Base-by-base conservation (phyloP, 2,113 vertebrate genomes). In the Toxotes chatareus region DNA sequence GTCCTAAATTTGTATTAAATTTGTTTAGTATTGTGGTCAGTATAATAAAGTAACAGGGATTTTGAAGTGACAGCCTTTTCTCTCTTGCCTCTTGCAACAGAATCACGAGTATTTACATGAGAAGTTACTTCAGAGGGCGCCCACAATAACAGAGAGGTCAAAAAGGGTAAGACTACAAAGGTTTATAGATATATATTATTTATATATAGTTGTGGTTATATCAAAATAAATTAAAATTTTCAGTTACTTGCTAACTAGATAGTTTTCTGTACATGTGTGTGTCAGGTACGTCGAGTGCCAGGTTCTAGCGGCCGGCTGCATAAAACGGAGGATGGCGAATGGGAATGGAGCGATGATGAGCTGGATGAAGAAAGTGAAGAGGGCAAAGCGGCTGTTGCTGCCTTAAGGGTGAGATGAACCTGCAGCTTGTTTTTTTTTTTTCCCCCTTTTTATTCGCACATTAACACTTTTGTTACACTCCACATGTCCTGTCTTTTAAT, bases 311-410 rank as follows among this genome's bases (percentile, higher is more conserved):
- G 98, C 19, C 97, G 97, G 60, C 96, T 99, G 64, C 98, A 99
- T 86, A 99, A 99, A 93, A 99, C 98, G 0, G 97, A 98, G 89
- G 98, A 99, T 7, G 98, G 98, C 0, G 97, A 97, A 83, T 99
- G 98, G 98, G 98, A 99, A 69, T 99, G 98, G 98, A 99, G 98
- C 0, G 98, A 99, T 5, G 97, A 99, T 6, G 97, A 98, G 68
- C 91, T 99, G 46, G 98, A 99, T 62, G 97, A 98, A 91, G 97
- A 99, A 88, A 99, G 97, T 0, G 97, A 98, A 86, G 97, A 99
- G 87, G 97, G 98, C 79, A 98, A 94, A 95, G 96, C 96, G n/a
- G 97, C 95, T 7, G 91, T 95, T 12, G 89, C 92, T 34, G 93
- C 92, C 73, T 88, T 93, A 62, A 87, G 95, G 91, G 94, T 95